These are phyloP conservation scores for Trachythela sp. DNA, from an alignment of 64 coral and sea anemone species.

Conservation along the genomic window DNA sequence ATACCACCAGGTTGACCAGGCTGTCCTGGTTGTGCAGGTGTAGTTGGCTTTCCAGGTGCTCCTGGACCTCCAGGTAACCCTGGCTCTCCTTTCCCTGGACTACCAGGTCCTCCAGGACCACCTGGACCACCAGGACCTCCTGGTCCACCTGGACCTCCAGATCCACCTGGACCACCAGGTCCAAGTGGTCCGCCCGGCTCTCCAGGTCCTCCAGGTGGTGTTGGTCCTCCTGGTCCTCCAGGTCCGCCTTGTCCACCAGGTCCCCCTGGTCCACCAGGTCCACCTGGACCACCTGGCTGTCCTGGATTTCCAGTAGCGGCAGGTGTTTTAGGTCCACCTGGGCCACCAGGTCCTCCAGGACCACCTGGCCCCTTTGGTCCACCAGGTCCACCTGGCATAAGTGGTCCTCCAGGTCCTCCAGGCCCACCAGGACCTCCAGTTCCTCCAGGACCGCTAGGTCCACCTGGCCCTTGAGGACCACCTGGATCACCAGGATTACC, in stretches of 20 bases:
- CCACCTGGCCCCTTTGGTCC: slow-evolving; percentile 39
- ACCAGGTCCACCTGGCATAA: slow-evolving; percentile 18
- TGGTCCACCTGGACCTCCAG: not conserved
- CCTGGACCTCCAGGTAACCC: not conserved
- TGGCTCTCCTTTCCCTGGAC: not conserved
- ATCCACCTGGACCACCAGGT: slow-evolving; percentile 18
- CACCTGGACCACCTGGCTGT: not conserved
- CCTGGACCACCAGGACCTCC: not conserved
- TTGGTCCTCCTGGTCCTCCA: not conserved
- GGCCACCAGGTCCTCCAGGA: slow-evolving; percentile 9
- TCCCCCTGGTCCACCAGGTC: not conserved
- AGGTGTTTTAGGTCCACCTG: not conserved
- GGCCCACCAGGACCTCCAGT: slow-evolving; percentile 29
- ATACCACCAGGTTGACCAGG: not conserved
- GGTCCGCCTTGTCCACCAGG: not conserved
- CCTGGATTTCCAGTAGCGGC: not conserved
- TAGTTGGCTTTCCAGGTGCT: not conserved
- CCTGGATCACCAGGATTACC: not conserved
- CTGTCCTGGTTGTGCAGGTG: not conserved
- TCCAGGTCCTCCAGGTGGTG: slow-evolving; percentile 33
- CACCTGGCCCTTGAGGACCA: slow-evolving; percentile 48
- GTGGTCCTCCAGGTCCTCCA: slow-evolving; percentile 47
- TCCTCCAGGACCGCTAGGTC: slow-evolving; percentile 42
- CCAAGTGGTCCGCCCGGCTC: slow-evolving; percentile 30
- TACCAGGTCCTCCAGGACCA: not conserved